A percentile compares a stretch with the other conserved stretches of the same genome.
Evolutionary conservation across 2,797 vertebrate genomes (phyloP).

Genomic region (Mormyrops boulengeri): DNA sequence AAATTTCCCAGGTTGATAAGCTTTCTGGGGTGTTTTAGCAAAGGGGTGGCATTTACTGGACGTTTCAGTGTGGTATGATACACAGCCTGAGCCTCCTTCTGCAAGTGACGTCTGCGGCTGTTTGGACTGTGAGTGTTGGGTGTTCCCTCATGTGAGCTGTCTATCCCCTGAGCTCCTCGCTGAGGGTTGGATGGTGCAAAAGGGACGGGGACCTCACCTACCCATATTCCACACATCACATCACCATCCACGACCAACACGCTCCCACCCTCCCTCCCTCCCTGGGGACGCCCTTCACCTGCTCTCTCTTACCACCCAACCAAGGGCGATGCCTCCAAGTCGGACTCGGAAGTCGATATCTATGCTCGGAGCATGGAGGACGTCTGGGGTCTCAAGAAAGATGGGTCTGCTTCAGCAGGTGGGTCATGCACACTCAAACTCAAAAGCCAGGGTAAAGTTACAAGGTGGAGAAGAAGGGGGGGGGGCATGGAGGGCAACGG

Average conservation of each 20-base stretch:
- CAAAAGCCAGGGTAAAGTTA: not conserved
- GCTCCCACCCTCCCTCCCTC: not conserved
- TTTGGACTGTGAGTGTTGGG: not conserved
- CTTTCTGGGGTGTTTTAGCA: not conserved
- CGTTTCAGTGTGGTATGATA: slow-evolving; percentile 48
- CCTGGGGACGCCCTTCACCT: not conserved
- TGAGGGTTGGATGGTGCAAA: slow-evolving; percentile 29
- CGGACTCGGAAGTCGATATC: slow-evolving; percentile 79
- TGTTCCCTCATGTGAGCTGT: slow-evolving; percentile 6
- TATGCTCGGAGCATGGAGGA: slow-evolving; percentile 77
- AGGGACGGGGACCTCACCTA: slow-evolving; percentile 28
- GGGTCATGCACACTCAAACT: slow-evolving; percentile 46
- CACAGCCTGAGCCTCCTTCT: slow-evolving; percentile 29
- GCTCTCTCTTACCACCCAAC: slow-evolving; percentile 7
- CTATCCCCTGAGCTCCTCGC: slow-evolving; percentile 25
- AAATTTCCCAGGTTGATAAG: not conserved
- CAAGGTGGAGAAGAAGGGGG: too few relatives aligned
- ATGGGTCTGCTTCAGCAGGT: slow-evolving; percentile 74
- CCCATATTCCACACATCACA: not conserved
- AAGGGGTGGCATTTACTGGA: not conserved
- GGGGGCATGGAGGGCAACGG: not conserved
- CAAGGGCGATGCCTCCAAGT: slow-evolving; percentile 86
- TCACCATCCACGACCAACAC: not conserved
- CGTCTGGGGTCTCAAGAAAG: slow-evolving; percentile 75
- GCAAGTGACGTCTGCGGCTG: slow-evolving; percentile 48